These are phyloP conservation scores for Cyprinella venusta DNA, from an alignment of 2,797 vertebrate species.

Conservation along the genomic window DNA sequence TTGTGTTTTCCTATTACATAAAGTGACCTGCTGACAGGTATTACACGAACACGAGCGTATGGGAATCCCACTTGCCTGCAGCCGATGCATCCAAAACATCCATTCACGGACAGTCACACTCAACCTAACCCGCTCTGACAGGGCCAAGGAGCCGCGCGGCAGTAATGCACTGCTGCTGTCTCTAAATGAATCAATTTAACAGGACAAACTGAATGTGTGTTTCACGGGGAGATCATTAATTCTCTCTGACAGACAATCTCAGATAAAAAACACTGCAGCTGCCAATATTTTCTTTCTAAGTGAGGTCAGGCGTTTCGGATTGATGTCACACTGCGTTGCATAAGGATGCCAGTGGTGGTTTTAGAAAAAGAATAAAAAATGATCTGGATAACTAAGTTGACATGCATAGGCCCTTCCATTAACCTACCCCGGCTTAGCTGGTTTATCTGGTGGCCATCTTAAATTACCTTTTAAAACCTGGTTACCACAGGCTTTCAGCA, in stretches of 20 bases:
- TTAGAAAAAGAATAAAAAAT: neutral
- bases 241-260: slow-evolving; percentile 35
- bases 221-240: slow-evolving; percentile 41
- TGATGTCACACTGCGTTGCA: slow-evolving; percentile 18
- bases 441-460: neutral
- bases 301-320: slow-evolving; percentile 8
- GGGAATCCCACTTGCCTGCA: slow-evolving; percentile 29
- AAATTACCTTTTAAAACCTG: neutral
- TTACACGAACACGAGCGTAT: slow-evolving; percentile 21
- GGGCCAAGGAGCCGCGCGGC: slow-evolving; percentile 16
- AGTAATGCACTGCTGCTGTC: slow-evolving; percentile 43
- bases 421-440: neutral
- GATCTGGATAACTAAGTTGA: neutral
- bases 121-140: slow-evolving; percentile 23
- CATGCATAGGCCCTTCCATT: neutral
- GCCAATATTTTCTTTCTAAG: slow-evolving; percentile 39
- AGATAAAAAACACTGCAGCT: slow-evolving; percentile 41
- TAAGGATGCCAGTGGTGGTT: neutral
- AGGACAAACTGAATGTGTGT: slow-evolving; percentile 35
- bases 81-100: slow-evolving; percentile 35
- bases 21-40: slow-evolving; percentile 30
- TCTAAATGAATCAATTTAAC: slow-evolving; percentile 44
- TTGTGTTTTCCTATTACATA: slow-evolving; percentile 33
- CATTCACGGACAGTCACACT: slow-evolving; percentile 31
- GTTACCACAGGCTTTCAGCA: neutral